Evolutionary conservation across 2,113 vertebrate genomes (phyloP).

Genomic region (Raja brachyura): DNA sequence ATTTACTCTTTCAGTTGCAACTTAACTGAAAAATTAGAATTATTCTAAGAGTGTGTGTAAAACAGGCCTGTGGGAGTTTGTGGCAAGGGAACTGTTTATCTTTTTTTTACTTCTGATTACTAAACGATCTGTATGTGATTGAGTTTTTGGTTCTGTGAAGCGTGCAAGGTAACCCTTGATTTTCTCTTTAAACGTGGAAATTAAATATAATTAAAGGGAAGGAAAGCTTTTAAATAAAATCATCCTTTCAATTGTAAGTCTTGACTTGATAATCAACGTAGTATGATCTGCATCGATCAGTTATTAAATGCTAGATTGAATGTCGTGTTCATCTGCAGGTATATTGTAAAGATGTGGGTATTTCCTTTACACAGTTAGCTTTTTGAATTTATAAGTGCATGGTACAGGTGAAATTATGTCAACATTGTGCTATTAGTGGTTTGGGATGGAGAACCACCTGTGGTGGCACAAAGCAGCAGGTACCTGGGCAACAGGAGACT

Average conservation of each 20-base stretch:
- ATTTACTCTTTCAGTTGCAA: slow-evolving; percentile 7
- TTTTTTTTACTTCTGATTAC: neutral
- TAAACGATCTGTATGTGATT: neutral
- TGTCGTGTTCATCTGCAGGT: neutral
- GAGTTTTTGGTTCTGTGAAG: neutral
- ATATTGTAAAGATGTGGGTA: neutral
- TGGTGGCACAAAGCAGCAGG: neutral
- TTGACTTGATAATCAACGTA: too few species aligned
- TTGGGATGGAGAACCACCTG: neutral
- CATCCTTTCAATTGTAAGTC: neutral
- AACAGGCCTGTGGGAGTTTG: too few species aligned
- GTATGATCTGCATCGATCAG: neutral
- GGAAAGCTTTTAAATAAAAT: neutral
- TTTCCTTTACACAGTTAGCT: neutral
- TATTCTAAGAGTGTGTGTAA: neutral
- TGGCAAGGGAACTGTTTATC: neutral
- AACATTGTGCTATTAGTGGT: neutral
- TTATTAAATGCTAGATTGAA: neutral
- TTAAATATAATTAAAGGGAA: neutral
- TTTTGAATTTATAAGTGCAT: neutral
- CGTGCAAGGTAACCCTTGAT: neutral
- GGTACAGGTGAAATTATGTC: neutral
- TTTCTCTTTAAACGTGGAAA: neutral
- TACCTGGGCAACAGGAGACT: neutral
- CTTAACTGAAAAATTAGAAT: neutral